Conservation (phyloP, 2,113 vertebrate genomes). For the Patagioenas fasciata region DNA sequence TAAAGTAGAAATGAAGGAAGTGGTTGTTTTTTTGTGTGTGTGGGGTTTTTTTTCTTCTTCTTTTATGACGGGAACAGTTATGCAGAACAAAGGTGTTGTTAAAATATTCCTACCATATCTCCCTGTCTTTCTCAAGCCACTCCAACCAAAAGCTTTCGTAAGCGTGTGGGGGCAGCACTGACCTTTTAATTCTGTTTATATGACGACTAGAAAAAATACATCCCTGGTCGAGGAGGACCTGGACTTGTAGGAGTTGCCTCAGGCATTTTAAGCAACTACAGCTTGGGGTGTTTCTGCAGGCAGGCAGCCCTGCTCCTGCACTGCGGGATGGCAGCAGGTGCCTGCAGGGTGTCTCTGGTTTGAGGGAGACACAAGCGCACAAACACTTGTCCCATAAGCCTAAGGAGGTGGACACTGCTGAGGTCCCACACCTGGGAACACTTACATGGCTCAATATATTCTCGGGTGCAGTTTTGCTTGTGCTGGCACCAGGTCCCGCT, state of each 20-base stretch:
- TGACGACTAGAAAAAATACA: background rate
- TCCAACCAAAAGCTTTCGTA: conserved; percentile 37
- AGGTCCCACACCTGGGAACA: background rate
- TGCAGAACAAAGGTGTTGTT: background rate
- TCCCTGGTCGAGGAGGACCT: background rate
- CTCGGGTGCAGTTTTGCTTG: rapidly evolving
- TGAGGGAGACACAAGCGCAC: background rate
- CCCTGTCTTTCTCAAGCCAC: background rate
- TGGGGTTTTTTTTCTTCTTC: no score
- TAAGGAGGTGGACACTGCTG: background rate
- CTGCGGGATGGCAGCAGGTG: background rate
- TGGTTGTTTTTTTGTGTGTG: background rate
- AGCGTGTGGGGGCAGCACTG: conserved; percentile 54
- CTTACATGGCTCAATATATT: background rate
- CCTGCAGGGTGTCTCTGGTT: rapidly evolving
- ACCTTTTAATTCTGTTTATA: conserved; percentile 55
- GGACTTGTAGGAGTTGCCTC: background rate
- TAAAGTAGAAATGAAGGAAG: background rate
- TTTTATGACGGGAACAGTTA: background rate
- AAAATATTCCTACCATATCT: background rate
- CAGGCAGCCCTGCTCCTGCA: background rate
- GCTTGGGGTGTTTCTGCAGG: background rate
- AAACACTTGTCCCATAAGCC: background rate
- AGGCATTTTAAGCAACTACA: rapidly evolving
- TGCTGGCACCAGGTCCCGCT: background rate